A percentile compares a stretch with the other conserved stretches of the same genome.
phyloP scores from a whole-genome alignment of 2,113 vertebrate species.

The Carollia perspicillata region DNA sequence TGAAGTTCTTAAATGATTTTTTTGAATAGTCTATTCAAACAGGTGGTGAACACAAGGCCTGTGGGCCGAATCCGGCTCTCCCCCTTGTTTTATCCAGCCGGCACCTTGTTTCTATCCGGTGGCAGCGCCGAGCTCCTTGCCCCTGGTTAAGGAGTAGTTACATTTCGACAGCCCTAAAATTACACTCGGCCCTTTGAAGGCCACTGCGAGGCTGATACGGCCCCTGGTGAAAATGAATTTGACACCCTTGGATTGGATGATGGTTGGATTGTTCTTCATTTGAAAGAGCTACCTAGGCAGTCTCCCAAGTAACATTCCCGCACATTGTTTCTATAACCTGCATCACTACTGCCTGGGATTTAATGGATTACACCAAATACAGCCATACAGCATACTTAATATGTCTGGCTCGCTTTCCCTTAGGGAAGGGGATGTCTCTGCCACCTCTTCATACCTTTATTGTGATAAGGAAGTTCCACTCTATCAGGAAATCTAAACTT shows the following conservation, averaged over 20 bases:
- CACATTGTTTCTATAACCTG: neutral
- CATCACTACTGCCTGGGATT: neutral
- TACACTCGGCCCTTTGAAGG: too few relatives aligned
- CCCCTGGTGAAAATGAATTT: too few relatives aligned
- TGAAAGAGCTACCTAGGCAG: neutral
- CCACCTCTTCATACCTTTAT: neutral
- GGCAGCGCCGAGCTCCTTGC: too few relatives aligned
- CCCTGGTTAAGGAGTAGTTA: too few relatives aligned
- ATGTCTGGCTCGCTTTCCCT: neutral
- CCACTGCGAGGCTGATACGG: too few relatives aligned
- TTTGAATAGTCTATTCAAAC: neutral
- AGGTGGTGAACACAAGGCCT: too few relatives aligned
- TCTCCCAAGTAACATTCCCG: neutral
- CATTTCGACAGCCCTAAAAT: too few relatives aligned
- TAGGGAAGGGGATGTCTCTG: neutral
- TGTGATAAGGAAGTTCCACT: neutral
- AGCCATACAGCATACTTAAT: neutral
- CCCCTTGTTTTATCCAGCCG: too few relatives aligned
- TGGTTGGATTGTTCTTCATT: neutral
- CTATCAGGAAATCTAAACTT: neutral
- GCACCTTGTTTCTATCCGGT: too few relatives aligned
- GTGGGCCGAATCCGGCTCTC: too few relatives aligned
- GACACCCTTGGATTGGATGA: neutral
- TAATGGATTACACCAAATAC: neutral
- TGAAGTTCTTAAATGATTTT: neutral